Evolutionary conservation across 2,888 invertebrate species (phyloP).

Genomic region (Sclerodermus sp.): DNA sequence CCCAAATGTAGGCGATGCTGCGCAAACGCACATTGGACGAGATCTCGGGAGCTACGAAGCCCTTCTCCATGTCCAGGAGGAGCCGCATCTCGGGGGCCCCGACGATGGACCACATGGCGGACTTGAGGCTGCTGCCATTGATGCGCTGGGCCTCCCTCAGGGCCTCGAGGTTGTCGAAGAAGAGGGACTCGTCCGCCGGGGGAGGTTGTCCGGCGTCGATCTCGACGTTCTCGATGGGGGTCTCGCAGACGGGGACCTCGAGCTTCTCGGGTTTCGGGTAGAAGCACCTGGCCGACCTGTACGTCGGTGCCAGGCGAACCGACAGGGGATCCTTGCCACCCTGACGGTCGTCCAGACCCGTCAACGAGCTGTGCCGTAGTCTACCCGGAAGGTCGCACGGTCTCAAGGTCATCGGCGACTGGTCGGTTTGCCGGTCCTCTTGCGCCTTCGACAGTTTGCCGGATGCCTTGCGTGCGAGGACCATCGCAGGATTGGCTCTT

Average conservation of each 20-base stretch:
- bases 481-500: too few species aligned
- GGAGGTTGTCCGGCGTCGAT: conserved; percentile 52
- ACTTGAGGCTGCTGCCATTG: conserved; percentile 39
- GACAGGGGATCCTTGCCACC: conserved; percentile 31
- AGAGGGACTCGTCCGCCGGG: conserved; percentile 50
- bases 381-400: conserved; percentile 8
- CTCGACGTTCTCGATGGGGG: conserved; percentile 32
- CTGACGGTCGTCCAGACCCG: conserved; percentile 36
- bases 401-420: conserved; percentile 11
- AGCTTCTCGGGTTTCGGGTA: conserved; percentile 30
- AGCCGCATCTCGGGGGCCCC: conserved; percentile 44
- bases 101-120: conserved; percentile 46
- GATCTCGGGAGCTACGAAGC: conserved; percentile 17
- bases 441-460: too few species aligned
- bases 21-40: conserved; percentile 29
- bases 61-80: conserved; percentile 44
- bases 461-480: too few species aligned
- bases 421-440: conserved; percentile 3
- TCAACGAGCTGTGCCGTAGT: conserved; percentile 40
- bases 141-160: conserved; percentile 31
- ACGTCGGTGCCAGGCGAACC: conserved; percentile 35
- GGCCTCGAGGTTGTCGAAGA: conserved; percentile 50
- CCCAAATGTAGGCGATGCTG: conserved; percentile 78
- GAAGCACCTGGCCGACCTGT: conserved; percentile 36
- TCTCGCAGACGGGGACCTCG: conserved; percentile 8